Evolutionary conservation across 2,113 vertebrate species (phyloP).

Genomic region (Varanus salvator): DNA sequence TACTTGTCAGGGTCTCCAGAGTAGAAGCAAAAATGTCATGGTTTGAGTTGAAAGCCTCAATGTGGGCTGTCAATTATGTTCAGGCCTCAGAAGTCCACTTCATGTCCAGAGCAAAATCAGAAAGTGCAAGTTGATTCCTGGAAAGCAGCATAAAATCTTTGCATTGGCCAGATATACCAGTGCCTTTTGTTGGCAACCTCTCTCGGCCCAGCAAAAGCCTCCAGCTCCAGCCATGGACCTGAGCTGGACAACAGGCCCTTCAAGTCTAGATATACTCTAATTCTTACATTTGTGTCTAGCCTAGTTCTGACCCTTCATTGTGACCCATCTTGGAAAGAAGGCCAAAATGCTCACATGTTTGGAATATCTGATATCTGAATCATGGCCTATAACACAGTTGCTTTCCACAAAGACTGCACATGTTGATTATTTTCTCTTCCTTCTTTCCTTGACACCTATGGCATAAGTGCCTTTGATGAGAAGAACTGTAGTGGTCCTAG

Average conservation of each 20-base stretch:
- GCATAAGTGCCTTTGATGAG: too few species aligned
- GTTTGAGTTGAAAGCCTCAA: not conserved
- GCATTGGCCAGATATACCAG: not conserved
- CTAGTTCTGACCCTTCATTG: not conserved
- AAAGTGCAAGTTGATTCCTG: too few species aligned
- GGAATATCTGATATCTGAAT: not conserved
- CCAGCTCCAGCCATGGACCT: not conserved
- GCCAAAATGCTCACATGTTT: not conserved
- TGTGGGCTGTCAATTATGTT: not conserved
- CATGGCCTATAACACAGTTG: not conserved
- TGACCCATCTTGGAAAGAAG: not conserved
- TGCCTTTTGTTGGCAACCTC: not conserved
- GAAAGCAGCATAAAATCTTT: not conserved
- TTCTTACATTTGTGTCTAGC: not conserved
- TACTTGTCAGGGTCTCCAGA: not conserved
- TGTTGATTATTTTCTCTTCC: slow-evolving; percentile 12
- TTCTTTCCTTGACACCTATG: too few species aligned
- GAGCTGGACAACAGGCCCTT: not conserved
- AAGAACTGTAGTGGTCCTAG: too few species aligned
- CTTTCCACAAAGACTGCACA: not conserved
- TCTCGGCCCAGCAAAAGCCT: not conserved
- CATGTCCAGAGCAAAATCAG: not conserved
- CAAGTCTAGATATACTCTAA: not conserved
- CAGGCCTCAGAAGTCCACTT: not conserved
- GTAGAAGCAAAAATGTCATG: not conserved